phyloP scores from a whole-genome alignment of 1,140 invertebrate species.

The Drosophila jambulina region DNA sequence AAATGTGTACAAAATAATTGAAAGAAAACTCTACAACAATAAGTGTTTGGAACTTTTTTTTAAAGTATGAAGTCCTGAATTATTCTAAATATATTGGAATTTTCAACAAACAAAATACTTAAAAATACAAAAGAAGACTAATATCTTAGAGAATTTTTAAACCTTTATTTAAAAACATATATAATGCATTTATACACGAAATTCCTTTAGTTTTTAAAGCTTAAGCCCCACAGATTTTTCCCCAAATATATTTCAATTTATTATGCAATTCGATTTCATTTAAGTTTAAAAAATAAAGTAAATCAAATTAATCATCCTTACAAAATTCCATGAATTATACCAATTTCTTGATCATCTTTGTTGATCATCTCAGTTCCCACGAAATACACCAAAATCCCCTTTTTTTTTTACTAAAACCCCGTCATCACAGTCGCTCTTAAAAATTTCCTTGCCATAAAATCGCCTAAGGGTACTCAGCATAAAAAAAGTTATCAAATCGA shows the following conservation, averaged over 20 bases:
- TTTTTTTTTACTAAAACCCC: conserved; percentile 12
- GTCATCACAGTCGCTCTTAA: conserved; percentile 2
- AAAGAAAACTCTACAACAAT: too few relatives aligned
- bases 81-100: too few relatives aligned
- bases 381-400: not conserved
- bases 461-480: conserved; percentile 24
- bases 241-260: not conserved
- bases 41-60: too few relatives aligned
- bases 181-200: too few relatives aligned
- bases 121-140: too few relatives aligned
- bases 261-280: not conserved
- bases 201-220: too few relatives aligned
- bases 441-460: conserved; percentile 13
- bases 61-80: too few relatives aligned
- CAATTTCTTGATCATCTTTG: not conserved
- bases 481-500: conserved; percentile 64
- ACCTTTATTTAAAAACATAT: too few relatives aligned
- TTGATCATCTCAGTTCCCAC: not conserved
- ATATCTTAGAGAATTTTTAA: too few relatives aligned
- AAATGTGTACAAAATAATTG: too few relatives aligned
- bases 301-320: not conserved
- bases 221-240: too few relatives aligned
- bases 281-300: not conserved
- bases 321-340: not conserved
- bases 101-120: too few relatives aligned